Evolutionary conservation across 2,113 vertebrate genomes (phyloP).

Genomic region (Climacteris rufus): DNA sequence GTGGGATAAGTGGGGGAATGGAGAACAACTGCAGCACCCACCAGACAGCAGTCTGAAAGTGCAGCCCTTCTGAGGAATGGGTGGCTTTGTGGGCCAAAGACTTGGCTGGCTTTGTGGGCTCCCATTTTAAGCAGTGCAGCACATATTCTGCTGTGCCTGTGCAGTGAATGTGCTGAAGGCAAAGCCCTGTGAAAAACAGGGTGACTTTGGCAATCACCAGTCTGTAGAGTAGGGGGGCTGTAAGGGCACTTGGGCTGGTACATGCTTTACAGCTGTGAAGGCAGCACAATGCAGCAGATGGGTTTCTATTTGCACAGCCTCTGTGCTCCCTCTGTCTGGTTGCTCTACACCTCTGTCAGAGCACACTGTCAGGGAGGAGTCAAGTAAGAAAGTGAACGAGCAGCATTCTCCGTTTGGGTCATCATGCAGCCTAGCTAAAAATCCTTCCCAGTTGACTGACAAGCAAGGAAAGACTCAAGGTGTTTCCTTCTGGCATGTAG

Average conservation of each 20-base stretch:
- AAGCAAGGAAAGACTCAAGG: background rate
- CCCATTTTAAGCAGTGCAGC: accelerated
- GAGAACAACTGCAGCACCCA: background rate
- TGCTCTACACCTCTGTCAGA: background rate
- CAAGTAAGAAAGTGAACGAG: background rate
- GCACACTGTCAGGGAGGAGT: background rate
- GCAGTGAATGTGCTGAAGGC: background rate
- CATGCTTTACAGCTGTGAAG: background rate
- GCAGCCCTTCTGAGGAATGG: background rate
- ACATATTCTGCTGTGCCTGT: background rate
- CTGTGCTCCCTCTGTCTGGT: background rate
- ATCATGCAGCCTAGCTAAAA: background rate
- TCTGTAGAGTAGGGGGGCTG: background rate
- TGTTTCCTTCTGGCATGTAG: background rate
- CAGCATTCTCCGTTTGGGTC: background rate
- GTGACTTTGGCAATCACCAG: background rate
- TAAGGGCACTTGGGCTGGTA: background rate
- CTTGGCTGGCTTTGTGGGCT: accelerated
- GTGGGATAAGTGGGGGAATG: background rate
- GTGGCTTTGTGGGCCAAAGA: background rate
- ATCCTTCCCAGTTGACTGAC: background rate
- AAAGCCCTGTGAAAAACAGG: background rate
- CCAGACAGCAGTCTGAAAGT: background rate
- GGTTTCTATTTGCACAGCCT: background rate
- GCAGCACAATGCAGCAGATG: background rate